Evolutionary conservation across 2,797 vertebrate species (phyloP).

Genomic region (Hozukius guyotensis): DNA sequence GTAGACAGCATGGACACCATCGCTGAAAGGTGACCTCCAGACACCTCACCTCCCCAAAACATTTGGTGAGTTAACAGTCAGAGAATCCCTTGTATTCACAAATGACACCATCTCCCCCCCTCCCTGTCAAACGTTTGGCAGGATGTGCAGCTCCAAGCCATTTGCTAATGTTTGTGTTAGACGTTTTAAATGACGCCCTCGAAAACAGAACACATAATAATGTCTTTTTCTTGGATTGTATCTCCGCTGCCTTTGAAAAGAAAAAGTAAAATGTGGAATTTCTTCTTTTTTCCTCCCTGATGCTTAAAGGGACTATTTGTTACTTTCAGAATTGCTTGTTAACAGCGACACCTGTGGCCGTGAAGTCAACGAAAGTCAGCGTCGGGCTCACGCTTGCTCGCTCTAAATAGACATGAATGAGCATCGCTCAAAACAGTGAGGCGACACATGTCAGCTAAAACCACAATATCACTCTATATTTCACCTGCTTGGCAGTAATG

Average conservation of each 20-base stretch:
- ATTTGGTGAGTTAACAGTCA: constrained; percentile 72
- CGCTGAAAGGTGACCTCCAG: constrained; percentile 80
- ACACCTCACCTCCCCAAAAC: constrained; percentile 67
- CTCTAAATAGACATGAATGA: too few species aligned
- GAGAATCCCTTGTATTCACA: constrained; percentile 31
- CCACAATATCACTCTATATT: too few species aligned
- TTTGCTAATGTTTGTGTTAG: constrained; percentile 26
- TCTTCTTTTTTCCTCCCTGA: neutral
- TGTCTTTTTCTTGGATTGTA: constrained; percentile 1
- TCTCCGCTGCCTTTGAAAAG: neutral
- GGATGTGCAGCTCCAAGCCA: neutral
- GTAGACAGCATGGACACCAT: constrained; percentile 68
- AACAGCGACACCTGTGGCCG: too few species aligned
- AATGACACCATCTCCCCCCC: constrained; percentile 4
- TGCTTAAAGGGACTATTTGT: too few species aligned
- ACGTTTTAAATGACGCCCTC: constrained; percentile 27
- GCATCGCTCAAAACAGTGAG: too few species aligned
- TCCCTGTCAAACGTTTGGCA: constrained; percentile 6
- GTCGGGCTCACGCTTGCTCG: too few species aligned
- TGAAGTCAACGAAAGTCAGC: too few species aligned
- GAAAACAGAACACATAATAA: constrained; percentile 5
- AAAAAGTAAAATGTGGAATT: neutral
- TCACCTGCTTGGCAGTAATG: too few species aligned
- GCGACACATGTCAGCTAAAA: too few species aligned
- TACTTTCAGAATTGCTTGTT: too few species aligned